These are phyloP conservation scores for Dryococelus australis DNA, from an alignment of 2,888 invertebrate genomes.

Conservation along the genomic window DNA sequence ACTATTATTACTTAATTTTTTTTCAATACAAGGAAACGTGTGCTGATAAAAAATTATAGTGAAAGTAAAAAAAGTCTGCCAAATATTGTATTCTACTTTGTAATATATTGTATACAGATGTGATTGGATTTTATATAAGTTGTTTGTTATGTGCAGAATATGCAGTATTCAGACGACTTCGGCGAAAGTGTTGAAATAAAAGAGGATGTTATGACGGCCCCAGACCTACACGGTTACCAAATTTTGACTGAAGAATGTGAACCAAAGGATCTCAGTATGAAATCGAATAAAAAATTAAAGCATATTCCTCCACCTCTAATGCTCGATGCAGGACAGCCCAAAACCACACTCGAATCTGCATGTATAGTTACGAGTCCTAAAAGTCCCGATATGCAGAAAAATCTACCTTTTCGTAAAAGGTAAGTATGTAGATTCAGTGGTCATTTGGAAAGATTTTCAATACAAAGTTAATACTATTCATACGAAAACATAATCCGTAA, in stretches of 20 bases:
- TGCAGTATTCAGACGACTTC: background rate
- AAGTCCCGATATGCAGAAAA: constrained; percentile 49
- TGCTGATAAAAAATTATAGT: too few species aligned
- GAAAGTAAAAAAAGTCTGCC: too few species aligned
- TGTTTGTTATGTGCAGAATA: constrained; percentile 33
- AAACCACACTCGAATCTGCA: constrained; percentile 46
- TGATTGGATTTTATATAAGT: background rate
- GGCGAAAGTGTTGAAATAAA: background rate
- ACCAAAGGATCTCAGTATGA: constrained; percentile 49
- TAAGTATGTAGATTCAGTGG: constrained; percentile 25
- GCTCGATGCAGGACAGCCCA: constrained; percentile 37
- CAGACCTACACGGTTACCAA: background rate
- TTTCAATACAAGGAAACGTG: too few species aligned
- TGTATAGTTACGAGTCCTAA: constrained; percentile 48
- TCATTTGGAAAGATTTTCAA: too few species aligned
- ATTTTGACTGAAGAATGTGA: constrained; percentile 41
- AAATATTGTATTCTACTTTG: too few species aligned
- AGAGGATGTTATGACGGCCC: background rate
- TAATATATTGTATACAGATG: too few species aligned
- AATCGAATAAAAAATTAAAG: constrained; percentile 47
- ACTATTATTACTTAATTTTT: too few species aligned
- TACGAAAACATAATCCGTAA: too few species aligned
- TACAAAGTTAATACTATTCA: too few species aligned
- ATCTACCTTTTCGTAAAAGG: constrained; percentile 51
- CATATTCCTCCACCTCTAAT: constrained; percentile 50